Evolutionary conservation across 2,113 vertebrate genomes (phyloP).

Genomic region (Okapia johnstoni): DNA sequence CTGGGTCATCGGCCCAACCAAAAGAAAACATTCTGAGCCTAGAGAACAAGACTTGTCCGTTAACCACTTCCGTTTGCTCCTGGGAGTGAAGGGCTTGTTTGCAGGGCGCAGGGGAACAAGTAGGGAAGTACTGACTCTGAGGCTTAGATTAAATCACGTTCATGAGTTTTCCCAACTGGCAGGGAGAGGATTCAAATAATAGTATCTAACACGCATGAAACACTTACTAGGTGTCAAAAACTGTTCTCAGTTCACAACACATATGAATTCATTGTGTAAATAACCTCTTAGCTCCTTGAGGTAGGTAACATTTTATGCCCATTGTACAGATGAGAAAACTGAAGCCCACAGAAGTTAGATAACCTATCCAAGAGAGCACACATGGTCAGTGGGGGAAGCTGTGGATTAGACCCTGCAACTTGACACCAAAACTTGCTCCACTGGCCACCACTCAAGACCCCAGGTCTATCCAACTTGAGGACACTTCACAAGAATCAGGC

Average conservation of each 20-base stretch:
- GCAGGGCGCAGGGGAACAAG: neutral
- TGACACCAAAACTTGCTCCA: neutral
- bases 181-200: neutral
- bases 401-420: neutral
- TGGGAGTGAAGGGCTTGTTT: neutral
- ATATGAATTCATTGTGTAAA: neutral
- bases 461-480: neutral
- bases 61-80: neutral
- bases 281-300: neutral
- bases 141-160: neutral
- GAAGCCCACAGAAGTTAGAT: neutral
- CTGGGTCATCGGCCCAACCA: neutral
- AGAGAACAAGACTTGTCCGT: neutral
- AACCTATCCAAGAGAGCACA: neutral
- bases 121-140: neutral
- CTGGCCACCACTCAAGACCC: neutral
- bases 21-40: neutral
- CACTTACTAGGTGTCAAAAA: neutral
- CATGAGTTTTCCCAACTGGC: neutral
- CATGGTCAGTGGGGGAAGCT: neutral
- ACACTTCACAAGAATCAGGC: conserved; percentile 31
- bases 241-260: neutral
- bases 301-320: neutral
- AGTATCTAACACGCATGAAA: neutral
- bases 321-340: conserved; percentile 12